Base-by-base conservation (phyloP, 2,888 invertebrate species). In the Troglohyphantes excavatus region DNA sequence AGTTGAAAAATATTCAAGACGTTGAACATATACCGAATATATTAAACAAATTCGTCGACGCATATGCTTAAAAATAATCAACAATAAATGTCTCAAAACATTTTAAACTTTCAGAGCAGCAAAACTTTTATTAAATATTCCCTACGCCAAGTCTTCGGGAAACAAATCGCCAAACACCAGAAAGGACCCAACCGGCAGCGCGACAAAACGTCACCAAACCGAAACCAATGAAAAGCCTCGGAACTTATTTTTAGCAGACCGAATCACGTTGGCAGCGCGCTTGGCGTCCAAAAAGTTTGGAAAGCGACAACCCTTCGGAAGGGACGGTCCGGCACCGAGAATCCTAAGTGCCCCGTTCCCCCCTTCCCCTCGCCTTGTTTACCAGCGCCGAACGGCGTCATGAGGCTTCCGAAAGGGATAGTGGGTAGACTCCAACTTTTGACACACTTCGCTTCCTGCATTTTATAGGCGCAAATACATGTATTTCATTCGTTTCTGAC, bases 241-340 rank as follows among this genome's bases (percentile, higher is more conserved):
- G 19, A 78, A 72, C 29, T 53, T 87, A 87, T 87, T 79, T 87
- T 79, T 72, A 73, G 86, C 19, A 29, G n/a, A 43, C 6, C 13
- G 13, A 53, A 29, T 26, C 9, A n/a, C n/a, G 26, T 85, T 81
- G 75, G 81, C 81, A 39, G 19, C 13, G 27, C 75, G 59, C 33
- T 67, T 81, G 81, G 81, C 81, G 87, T 21, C 65, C 19, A 81
- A 81, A 88, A 88, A 81, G 81, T 88, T 88, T 81, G 65, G 53
- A 81, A 81, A 75, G 67, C 53, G 67, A 73, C 81, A 88, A 88
- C 87, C 87, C 87, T 65, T 17, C 53, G 21, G 29, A 33, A 75
- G 75, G 76, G 75, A 75, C 82, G 89, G 89, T 89, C 89, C 89
- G 89, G 89, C 89, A 89, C 89, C 82, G 89, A 76, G 70, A 82